phyloP scores from a whole-genome alignment of 2,888 invertebrate genomes.

The Calliscelio sp. region DNA sequence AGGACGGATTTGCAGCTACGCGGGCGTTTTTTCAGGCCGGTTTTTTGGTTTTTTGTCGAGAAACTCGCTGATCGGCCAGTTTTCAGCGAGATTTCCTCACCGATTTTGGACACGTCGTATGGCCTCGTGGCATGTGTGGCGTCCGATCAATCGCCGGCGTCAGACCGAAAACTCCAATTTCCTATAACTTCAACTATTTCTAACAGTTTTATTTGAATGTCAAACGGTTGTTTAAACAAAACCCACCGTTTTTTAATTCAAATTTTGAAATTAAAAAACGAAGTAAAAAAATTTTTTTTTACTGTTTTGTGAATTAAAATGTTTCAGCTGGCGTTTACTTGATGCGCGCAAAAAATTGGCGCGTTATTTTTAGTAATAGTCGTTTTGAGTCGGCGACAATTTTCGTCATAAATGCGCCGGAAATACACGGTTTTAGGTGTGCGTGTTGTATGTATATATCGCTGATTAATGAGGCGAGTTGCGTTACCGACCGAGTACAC shows the following conservation, averaged over 20 bases:
- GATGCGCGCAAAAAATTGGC: no score
- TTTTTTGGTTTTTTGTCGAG: no score
- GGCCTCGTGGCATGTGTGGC: conserved; percentile 51
- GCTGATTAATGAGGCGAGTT: no score
- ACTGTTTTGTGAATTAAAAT: no score
- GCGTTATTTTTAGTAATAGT: background rate
- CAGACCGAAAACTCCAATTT: background rate
- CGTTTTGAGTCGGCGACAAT: background rate
- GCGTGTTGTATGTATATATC: no score
- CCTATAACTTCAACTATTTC: background rate
- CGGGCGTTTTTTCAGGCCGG: background rate
- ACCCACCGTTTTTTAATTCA: no score
- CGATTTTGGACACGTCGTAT: conserved; percentile 46
- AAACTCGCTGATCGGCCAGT: background rate
- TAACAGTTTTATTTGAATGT: background rate
- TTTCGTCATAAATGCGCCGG: background rate
- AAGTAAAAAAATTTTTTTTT: no score
- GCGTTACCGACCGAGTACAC: no score
- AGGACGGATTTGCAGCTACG: background rate
- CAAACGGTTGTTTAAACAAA: no score
- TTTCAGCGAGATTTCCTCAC: no score
- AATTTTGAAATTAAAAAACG: no score
- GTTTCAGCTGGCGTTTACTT: no score
- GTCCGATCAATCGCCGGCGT: conserved; percentile 52
- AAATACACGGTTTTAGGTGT: background rate